Conservation (phyloP, 1,140 invertebrate species). For the Zeugodacus cucurbitae region DNA sequence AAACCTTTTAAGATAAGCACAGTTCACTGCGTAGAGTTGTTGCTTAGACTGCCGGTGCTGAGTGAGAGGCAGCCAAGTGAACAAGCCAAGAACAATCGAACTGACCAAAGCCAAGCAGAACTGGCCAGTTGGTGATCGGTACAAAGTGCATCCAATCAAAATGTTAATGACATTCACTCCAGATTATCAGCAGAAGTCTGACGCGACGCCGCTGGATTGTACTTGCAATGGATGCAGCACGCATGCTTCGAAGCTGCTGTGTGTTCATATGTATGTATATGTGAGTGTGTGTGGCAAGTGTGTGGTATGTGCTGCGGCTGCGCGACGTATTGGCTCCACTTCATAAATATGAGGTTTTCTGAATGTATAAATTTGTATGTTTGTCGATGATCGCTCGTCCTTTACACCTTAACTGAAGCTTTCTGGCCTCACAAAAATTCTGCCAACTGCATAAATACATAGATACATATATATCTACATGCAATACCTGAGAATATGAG, state of each 20-base stretch:
- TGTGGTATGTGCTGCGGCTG: neutral
- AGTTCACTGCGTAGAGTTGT: constrained; percentile 11
- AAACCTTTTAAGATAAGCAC: constrained; percentile 43
- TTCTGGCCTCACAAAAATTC: neutral
- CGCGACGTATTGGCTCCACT: constrained; percentile 3
- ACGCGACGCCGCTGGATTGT: constrained; percentile 12
- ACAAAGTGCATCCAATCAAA: constrained; percentile 54
- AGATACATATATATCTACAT: too few relatives aligned
- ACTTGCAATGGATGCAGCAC: neutral
- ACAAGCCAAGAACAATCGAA: neutral
- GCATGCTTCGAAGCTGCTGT: neutral
- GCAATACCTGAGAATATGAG: too few relatives aligned
- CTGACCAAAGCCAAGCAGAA: neutral
- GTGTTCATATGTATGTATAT: neutral
- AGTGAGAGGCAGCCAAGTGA: neutral
- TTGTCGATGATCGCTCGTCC: neutral
- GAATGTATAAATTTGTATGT: neutral
- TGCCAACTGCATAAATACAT: neutral
- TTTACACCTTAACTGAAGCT: neutral
- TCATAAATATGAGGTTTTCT: constrained; percentile 18
- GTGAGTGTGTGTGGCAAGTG: neutral
- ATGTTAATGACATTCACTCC: constrained; percentile 66
- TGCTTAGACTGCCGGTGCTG: neutral
- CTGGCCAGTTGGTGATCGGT: constrained; percentile 13
- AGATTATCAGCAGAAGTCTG: constrained; percentile 50